Evolutionary conservation across 2,113 vertebrate genomes (phyloP), one percentile per base, ranked within the genome.

Genomic region (Gallinago paraguaiae): DNA sequence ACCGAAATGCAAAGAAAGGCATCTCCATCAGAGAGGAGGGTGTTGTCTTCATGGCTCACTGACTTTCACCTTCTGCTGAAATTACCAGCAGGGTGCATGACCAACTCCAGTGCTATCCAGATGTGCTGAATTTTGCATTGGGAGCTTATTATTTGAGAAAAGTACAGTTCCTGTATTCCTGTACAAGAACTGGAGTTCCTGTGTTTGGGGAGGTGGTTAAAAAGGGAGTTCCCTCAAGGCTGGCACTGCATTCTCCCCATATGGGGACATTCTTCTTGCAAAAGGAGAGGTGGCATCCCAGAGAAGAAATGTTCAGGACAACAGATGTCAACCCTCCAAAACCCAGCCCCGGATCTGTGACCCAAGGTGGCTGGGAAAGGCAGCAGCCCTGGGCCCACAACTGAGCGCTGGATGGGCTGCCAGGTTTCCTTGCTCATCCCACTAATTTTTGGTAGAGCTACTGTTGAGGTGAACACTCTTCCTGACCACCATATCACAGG

Each of bases 1-100:
- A 57, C 28, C 10, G 69, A 79, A 76, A 27, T 41, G 28, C 35
- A 77, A 83, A 75, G 28, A 51, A 45, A 68, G 15, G 7, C 13
- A 33, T 35, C 20, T 79, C 48, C 33, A 31, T 71, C 27, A 46
- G 20, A 87, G 28, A 57, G 35, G 6, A 69, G 20, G 14, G 4
- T 46, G 25, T 12, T 43, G 27, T 64, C 35, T 76, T 82, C 27
- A 11, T 16, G 45, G 41, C 25, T 71, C 63, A 13, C 43, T 76
- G 67, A 12, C n/a, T 43, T 81, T 81, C 2, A 1, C 30, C 63
- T 68, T 35, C 61, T 84, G 46, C 53, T 82, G 46, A 65, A 41
- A 28, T 17, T n/a, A 37, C n/a, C 37, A 6, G 28, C 31, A 59
- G 61, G 22, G 3, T 30, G 15, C 3, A 4, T 0, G 5, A 53